Conservation (phyloP, 2,888 invertebrate species). For the Macroteleia sp. region DNA sequence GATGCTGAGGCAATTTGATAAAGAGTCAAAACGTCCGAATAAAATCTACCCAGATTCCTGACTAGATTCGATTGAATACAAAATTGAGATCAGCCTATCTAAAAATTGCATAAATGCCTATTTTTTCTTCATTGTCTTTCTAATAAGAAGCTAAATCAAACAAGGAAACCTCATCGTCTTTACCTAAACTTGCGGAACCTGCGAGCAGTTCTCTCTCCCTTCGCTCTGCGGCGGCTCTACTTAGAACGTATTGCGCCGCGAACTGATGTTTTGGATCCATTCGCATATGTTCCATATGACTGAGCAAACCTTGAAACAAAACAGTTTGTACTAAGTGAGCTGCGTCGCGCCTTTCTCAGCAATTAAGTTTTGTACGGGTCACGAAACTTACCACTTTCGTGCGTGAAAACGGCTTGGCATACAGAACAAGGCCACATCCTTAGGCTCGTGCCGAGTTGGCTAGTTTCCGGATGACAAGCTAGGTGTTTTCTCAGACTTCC, state of each 20-base stretch:
- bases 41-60: conserved; percentile 1
- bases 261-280: conserved; percentile 98
- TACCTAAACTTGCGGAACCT: conserved; percentile 82
- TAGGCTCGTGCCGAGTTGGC: conserved; percentile 92
- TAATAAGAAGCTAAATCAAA: conserved; percentile 1
- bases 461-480: conserved; percentile 96
- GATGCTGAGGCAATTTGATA: neutral
- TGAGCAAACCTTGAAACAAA: conserved; percentile 89
- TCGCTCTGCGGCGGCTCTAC: conserved; percentile 95
- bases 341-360: conserved; percentile 4
- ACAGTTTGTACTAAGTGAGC: conserved; percentile 36
- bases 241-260: conserved; percentile 96
- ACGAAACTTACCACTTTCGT: conserved; percentile 92
- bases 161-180: conserved; percentile 5
- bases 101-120: too few relatives aligned
- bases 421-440: conserved; percentile 98
- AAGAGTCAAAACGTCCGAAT: neutral
- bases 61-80: neutral
- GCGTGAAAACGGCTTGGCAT: conserved; percentile 97
- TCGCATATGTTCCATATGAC: conserved; percentile 98
- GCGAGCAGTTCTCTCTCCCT: conserved; percentile 91
- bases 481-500: conserved; percentile 96
- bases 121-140: conserved; percentile 20
- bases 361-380: conserved; percentile 13
- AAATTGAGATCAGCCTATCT: conserved; percentile 32